A percentile compares a stretch with the other conserved stretches of the same genome.
Evolutionary conservation across 2,797 vertebrate species (phyloP).

Genomic region (Coreius guichenoti): DNA sequence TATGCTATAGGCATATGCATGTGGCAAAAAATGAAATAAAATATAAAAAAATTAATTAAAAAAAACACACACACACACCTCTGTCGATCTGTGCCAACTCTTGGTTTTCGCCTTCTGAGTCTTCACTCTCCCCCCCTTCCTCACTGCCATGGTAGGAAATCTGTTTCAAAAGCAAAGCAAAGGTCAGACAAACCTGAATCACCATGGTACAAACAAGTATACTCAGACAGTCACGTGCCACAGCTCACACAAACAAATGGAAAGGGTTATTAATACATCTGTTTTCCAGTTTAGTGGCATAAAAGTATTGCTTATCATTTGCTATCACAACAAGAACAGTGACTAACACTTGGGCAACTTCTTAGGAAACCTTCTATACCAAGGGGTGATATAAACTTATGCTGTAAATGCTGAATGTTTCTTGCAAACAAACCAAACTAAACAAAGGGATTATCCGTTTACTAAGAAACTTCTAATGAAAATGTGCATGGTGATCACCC

Average conservation of each 20-base stretch:
- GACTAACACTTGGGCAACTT: constrained; percentile 25
- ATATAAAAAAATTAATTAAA: too few relatives aligned
- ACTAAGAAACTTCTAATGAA: background rate
- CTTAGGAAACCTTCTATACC: background rate
- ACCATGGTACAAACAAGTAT: constrained; percentile 14
- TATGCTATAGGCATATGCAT: background rate
- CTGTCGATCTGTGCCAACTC: constrained; percentile 93
- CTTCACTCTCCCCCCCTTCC: constrained; percentile 90
- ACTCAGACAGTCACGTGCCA: background rate
- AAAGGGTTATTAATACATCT: constrained; percentile 16
- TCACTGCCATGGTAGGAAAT: constrained; percentile 89
- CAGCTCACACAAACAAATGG: constrained; percentile 11
- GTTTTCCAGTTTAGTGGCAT: constrained; percentile 33
- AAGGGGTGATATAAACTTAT: background rate
- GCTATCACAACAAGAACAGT: constrained; percentile 37
- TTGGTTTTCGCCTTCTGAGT: constrained; percentile 94
- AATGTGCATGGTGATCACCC: background rate
- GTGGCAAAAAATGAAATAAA: background rate
- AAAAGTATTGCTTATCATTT: constrained; percentile 11
- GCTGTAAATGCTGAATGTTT: background rate
- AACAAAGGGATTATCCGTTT: background rate
- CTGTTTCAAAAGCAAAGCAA: constrained; percentile 71
- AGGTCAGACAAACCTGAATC: constrained; percentile 28
- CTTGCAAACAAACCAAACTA: background rate
- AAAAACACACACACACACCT: constrained; percentile 84